Evolutionary conservation across 2,888 invertebrate species (phyloP).

Genomic region (Marronus borbonicus): DNA sequence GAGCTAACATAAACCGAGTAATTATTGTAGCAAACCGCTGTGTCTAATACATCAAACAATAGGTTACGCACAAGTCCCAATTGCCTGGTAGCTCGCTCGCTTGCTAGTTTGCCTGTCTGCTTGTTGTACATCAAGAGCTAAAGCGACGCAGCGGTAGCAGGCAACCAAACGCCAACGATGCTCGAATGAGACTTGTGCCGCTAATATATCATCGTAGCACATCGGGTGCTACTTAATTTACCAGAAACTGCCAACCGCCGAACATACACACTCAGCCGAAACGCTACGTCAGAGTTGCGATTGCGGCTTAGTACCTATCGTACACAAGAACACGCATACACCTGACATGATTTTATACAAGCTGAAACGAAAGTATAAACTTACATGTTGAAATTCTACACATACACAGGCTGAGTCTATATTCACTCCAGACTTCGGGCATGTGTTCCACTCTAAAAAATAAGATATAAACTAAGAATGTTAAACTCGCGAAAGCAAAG

Average conservation of each 20-base stretch:
- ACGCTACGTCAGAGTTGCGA: neutral
- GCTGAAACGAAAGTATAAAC: too few species aligned
- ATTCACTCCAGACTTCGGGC: too few species aligned
- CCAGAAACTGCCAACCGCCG: slow-evolving; percentile 36
- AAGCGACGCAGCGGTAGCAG: too few species aligned
- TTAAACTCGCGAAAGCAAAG: too few species aligned
- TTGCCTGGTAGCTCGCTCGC: slow-evolving; percentile 1
- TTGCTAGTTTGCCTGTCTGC: too few species aligned
- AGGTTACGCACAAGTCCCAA: slow-evolving; percentile 50
- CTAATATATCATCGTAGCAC: slow-evolving; percentile 41
- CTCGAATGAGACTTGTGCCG: slow-evolving; percentile 45
- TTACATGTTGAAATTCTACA: too few species aligned
- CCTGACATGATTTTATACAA: too few species aligned
- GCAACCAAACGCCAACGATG: slow-evolving; percentile 16
- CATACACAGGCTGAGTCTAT: too few species aligned
- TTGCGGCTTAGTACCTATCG: neutral
- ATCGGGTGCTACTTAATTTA: slow-evolving; percentile 42
- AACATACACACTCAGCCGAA: slow-evolving; percentile 18
- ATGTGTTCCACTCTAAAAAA: too few species aligned
- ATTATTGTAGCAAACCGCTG: slow-evolving; percentile 53
- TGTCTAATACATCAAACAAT: slow-evolving; percentile 54
- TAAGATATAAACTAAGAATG: too few species aligned
- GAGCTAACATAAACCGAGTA: slow-evolving; percentile 51
- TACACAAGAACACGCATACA: neutral
- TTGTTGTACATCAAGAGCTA: too few species aligned